Base-by-base conservation (phyloP, 2,888 invertebrate species). In the Scaptomyza cyrtandrae region DNA sequence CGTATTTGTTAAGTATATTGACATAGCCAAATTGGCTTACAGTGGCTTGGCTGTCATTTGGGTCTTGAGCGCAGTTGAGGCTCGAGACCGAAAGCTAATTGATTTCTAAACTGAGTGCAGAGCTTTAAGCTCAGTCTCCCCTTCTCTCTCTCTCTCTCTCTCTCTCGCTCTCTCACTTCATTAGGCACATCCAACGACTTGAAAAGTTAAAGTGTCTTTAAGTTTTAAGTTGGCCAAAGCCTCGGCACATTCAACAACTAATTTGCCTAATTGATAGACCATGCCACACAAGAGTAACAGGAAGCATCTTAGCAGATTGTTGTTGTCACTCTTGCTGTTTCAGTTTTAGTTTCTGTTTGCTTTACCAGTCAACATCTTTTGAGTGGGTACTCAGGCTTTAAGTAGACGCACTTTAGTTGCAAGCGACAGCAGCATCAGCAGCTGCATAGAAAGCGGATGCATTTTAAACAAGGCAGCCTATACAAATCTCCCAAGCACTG, bases 181-280 rank as follows among this genome's bases (percentile, higher is more conserved):
- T 68, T 75, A 50, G 57, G 10, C 46, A 14, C 65, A 61, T 69
- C 74, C 63, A 71, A 67, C 49, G 57, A 54, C 78, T 65, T 24
- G 61, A 27, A 66, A 61, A 48, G 53, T 39, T 45, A 50, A 49
- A 52, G 45, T 52, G 44, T 41, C 39, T 14, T 49, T 9, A 49
- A 50, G 35, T 19, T 29, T 46, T n/a, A 35, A 53, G 65, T 60
- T 46, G 31, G 57, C 10, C 39, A 46, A 73, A 48, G 56, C 33
- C 65, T 78, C 73, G 64, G 27, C 67, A 71, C 52, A 60, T 55
- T 44, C 35, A 68, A 44, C 68, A 86, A 85, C 80, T 88, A 83
- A 83, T 84, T 88, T 88, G 69, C 71, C 88, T 84, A 84, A 84
- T 84, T 84, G 83, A 88, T 82, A 79, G 79, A 60, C 71, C 83